These are phyloP conservation scores for Chloebia gouldiae DNA, from an alignment of 2,113 vertebrate genomes.

Conservation along the genomic window DNA sequence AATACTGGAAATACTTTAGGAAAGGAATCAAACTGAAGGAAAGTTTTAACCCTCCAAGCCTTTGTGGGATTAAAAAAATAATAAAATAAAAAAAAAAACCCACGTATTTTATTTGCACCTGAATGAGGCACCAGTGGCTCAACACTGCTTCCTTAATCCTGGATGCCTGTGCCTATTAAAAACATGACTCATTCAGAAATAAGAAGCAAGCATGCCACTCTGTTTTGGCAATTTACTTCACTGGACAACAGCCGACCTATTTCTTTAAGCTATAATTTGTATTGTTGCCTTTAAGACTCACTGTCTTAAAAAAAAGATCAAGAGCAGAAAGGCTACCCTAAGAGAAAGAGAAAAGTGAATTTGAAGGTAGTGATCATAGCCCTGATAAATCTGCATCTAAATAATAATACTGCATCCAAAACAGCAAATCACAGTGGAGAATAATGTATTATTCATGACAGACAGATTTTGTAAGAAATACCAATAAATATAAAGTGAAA, in stretches of 20 bases:
- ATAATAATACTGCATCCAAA: not conserved
- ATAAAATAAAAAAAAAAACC: not conserved
- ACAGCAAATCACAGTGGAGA: not conserved
- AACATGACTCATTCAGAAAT: not conserved
- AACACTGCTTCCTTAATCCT: not conserved
- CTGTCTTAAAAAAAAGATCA: not conserved
- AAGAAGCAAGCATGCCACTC: not conserved
- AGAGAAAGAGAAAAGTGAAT: not conserved
- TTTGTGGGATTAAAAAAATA: too few relatives aligned
- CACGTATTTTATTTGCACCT: not conserved
- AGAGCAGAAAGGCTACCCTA: not conserved
- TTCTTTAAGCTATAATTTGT: not conserved
- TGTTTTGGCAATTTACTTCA: not conserved
- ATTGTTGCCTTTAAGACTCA: not conserved
- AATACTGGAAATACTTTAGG: not conserved
- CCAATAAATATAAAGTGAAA: not conserved
- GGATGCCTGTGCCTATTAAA: not conserved
- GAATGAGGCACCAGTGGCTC: not conserved
- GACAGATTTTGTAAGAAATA: not conserved
- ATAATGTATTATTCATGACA: fast-evolving
- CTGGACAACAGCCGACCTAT: not conserved
- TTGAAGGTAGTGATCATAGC: not conserved
- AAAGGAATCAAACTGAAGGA: not conserved
- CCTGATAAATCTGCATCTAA: not conserved
- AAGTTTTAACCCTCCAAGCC: not conserved